Evolutionary conservation across 92 coral and sea anemone species (phyloP).

Genomic region (Actinernus sp.): DNA sequence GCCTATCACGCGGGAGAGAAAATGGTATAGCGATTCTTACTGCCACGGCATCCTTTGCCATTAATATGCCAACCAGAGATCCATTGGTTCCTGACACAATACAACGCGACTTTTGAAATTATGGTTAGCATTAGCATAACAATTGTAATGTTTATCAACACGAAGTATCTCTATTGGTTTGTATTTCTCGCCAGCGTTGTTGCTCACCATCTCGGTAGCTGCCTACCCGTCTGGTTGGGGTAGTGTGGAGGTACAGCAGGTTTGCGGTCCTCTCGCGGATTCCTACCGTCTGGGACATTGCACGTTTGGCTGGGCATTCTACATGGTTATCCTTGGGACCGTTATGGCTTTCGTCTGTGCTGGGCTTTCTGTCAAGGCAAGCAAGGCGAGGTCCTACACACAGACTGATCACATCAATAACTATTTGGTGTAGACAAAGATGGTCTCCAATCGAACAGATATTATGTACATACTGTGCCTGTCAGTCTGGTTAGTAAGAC

Average conservation of each 20-base stretch:
- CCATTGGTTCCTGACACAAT: too few relatives aligned
- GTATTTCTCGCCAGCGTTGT: conserved; percentile 73
- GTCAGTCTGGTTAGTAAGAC: too few relatives aligned
- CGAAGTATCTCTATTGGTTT: too few relatives aligned
- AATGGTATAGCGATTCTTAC: neutral
- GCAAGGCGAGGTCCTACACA: conserved; percentile 8
- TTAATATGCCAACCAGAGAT: too few relatives aligned
- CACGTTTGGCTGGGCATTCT: conserved; percentile 82
- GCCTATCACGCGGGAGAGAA: too few relatives aligned
- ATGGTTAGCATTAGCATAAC: too few relatives aligned
- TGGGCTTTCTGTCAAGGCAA: conserved; percentile 68
- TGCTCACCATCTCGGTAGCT: conserved; percentile 81
- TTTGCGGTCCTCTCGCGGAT: conserved; percentile 74
- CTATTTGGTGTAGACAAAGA: neutral
- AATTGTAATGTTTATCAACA: too few relatives aligned
- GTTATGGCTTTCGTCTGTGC: conserved; percentile 69
- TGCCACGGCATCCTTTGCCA: too few relatives aligned
- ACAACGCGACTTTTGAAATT: too few relatives aligned
- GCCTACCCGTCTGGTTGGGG: conserved; percentile 96
- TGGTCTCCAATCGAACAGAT: too few relatives aligned
- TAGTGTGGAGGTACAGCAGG: conserved; percentile 83
- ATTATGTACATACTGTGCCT: too few relatives aligned
- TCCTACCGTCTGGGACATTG: conserved; percentile 82
- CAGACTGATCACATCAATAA: conserved; percentile 3
- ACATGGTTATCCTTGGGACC: conserved; percentile 60